Conservation (phyloP, 1,140 invertebrate genomes). For the Panagrolaimus sp. region DNA sequence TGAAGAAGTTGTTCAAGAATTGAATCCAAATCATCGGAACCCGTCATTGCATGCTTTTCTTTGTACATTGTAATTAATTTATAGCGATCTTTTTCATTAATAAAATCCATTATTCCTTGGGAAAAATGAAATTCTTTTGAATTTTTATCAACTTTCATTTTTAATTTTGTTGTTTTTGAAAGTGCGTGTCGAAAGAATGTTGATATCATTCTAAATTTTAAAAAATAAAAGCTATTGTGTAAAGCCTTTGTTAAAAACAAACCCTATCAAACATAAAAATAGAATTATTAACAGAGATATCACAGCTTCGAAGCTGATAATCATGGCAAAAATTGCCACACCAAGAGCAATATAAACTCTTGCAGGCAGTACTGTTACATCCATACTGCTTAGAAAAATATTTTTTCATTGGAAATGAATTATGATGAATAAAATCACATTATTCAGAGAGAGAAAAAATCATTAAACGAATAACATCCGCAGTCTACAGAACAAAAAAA, state of each 20-base stretch:
- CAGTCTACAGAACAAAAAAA: too few relatives aligned
- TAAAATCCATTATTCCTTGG: background rate
- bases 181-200: background rate
- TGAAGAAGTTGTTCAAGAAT: conserved; percentile 64
- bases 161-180: background rate
- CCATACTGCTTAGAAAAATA: background rate
- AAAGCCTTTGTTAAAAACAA: background rate
- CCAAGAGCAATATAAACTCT: background rate
- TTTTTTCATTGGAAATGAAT: too few relatives aligned
- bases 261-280: background rate
- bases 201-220: background rate
- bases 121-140: background rate
- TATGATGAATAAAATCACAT: too few relatives aligned
- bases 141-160: background rate
- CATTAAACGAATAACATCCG: too few relatives aligned
- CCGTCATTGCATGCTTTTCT: conserved; percentile 14
- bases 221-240: background rate
- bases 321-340: background rate
- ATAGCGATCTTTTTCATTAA: background rate
- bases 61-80: conserved; percentile 1
- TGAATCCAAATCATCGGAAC: background rate
- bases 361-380: background rate
- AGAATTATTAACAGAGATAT: background rate
- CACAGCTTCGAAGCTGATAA: background rate
- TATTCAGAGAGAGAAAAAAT: too few relatives aligned